A percentile compares a stretch with the other conserved stretches of the same genome.
Conservation (phyloP, 1,140 invertebrate genomes). For the Drosophila erecta region DNA sequence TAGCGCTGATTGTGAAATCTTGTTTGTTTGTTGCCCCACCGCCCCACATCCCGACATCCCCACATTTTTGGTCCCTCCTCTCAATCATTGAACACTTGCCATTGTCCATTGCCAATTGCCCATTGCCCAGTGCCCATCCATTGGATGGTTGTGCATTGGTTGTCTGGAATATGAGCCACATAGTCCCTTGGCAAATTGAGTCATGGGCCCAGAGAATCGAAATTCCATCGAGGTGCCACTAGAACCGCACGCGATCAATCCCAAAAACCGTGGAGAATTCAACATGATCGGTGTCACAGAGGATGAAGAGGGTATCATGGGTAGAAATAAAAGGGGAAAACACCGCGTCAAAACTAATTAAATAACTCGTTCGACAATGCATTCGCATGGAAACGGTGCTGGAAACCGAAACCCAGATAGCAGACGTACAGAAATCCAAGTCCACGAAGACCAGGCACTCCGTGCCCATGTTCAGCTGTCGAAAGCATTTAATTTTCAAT, state of each 20-base stretch:
- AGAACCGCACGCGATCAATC: slow-evolving; percentile 1
- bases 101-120: slow-evolving; percentile 25
- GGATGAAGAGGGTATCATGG: background rate
- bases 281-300: slow-evolving; percentile 6
- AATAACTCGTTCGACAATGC: slow-evolving; percentile 65
- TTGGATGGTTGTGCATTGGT: slow-evolving; percentile 1
- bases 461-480: slow-evolving; percentile 68
- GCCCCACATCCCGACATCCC: background rate
- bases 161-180: slow-evolving; percentile 6
- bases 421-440: background rate
- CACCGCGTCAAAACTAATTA: slow-evolving; percentile 77
- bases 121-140: background rate
- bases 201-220: slow-evolving; percentile 43
- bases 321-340: slow-evolving; percentile 16
- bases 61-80: slow-evolving; percentile 2
- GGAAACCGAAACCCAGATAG: slow-evolving; percentile 2
- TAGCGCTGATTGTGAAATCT: slow-evolving; percentile 77
- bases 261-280: background rate
- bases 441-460: slow-evolving; percentile 6
- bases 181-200: slow-evolving; percentile 16
- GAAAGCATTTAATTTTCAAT: slow-evolving; percentile 82
- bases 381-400: slow-evolving; percentile 3
- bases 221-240: slow-evolving; percentile 38
- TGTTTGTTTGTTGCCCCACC: slow-evolving; percentile 65
- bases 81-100: slow-evolving; percentile 43